Evolutionary conservation across 2,888 invertebrate genomes (phyloP).

Genomic region (Drosophila multiciliata): DNA sequence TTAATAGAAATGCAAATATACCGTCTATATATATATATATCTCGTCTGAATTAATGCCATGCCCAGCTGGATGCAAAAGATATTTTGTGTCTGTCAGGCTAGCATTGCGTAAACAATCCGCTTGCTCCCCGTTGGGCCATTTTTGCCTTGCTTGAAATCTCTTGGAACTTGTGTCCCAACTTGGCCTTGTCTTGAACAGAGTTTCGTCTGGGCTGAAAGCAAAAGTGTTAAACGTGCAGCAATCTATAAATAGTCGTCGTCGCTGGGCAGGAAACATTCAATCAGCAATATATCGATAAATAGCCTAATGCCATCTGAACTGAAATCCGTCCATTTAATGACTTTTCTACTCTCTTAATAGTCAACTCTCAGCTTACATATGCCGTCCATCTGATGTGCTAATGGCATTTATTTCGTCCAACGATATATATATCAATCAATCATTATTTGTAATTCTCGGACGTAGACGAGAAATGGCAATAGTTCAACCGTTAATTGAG

Average conservation of each 20-base stretch:
- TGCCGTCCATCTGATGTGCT: constrained; percentile 5
- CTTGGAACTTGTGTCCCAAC: constrained; percentile 32
- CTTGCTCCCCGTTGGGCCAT: not conserved
- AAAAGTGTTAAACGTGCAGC: constrained; percentile 54
- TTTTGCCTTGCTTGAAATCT: not conserved
- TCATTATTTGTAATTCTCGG: constrained; percentile 19
- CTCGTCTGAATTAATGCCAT: not conserved
- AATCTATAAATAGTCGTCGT: constrained; percentile 54
- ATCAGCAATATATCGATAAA: constrained; percentile 25
- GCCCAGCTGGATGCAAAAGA: constrained; percentile 29
- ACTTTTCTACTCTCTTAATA: constrained; percentile 38
- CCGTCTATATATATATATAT: not conserved
- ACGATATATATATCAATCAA: constrained; percentile 21
- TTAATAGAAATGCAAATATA: not conserved
- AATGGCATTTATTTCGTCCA: constrained; percentile 6
- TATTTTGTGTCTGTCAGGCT: constrained; percentile 36
- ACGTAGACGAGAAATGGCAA: not conserved
- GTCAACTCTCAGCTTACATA: constrained; percentile 4
- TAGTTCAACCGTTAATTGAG: constrained; percentile 14
- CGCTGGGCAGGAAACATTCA: constrained; percentile 30
- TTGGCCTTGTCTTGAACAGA: constrained; percentile 11
- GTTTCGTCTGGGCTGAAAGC: constrained; percentile 40
- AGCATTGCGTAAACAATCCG: constrained; percentile 14
- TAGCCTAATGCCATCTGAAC: constrained; percentile 6
- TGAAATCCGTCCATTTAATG: constrained; percentile 27